Percentiles rank a stretch among this genome's conserved stretches.
phyloP scores from a whole-genome alignment of 2,113 vertebrate genomes.

The Falco punctatus region DNA sequence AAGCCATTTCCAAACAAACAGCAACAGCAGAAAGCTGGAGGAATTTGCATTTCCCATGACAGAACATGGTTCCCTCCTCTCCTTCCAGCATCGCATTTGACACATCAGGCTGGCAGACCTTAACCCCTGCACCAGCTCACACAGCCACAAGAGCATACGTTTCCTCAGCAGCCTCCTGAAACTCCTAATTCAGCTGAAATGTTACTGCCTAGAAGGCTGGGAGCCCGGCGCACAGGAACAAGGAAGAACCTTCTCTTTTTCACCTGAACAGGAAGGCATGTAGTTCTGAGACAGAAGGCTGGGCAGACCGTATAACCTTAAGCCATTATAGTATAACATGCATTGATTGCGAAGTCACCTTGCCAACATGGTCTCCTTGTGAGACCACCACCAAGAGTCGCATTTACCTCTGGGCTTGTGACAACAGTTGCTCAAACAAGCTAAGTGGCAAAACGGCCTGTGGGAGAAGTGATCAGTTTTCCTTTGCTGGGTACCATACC shows the following conservation, averaged over 20 bases:
- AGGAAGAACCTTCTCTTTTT: neutral
- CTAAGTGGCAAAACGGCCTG: neutral
- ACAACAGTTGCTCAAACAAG: neutral
- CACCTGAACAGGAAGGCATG: neutral
- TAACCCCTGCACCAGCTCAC: neutral
- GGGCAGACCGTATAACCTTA: neutral
- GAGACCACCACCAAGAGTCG: neutral
- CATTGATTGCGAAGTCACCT: no score
- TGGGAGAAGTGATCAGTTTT: neutral
- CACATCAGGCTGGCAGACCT: neutral
- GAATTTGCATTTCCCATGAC: neutral
- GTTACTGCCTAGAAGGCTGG: neutral
- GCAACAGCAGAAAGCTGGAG: neutral
- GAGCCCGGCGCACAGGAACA: fast-evolving
- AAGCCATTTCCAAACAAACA: slow-evolving; percentile 7
- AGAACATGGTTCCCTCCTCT: neutral
- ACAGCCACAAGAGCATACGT: fast-evolving
- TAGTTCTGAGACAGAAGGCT: neutral
- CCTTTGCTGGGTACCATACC: neutral
- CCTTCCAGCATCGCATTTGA: neutral
- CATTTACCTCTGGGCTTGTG: neutral
- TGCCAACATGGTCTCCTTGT: neutral
- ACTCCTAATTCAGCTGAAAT: neutral
- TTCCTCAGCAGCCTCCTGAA: neutral
- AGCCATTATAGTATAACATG: neutral